Evolutionary conservation across 1,140 invertebrate species (phyloP), one percentile per base, ranked within the genome.

Genomic region (Physella acuta): DNA sequence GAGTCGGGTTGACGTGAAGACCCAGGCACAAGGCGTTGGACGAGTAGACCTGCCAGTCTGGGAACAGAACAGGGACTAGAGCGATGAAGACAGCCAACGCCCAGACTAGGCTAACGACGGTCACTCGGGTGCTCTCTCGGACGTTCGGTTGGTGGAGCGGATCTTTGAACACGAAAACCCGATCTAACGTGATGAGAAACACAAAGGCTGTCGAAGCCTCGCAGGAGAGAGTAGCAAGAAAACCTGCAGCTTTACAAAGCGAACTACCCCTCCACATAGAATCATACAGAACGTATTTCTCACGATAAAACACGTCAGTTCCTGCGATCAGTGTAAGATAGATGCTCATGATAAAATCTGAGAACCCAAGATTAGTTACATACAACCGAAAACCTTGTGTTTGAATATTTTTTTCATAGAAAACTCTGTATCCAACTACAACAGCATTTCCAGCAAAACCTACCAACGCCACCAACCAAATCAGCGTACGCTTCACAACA

Each of bases 281-380:
- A 16, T 76, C 78, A 63, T 77, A 66, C 65, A 68, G 73, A 24
- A 77, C 65, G 66, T 82, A 83, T 30, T 51, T 51, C 4, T 76
- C 79, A 34, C 76, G 66, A 31, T 69, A 73, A 3, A 49, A 26
- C 8, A 24, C 39, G 55, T 73, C 71, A 14, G 65, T 60, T 31
- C 70, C 59, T 5, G 75, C 81, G 37, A 83, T 81, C 17, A 80
- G 75, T 14, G 78, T 26, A 39, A 83, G 39, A 58, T 82, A 83
- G 0, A 82, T 44, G 3, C 81, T 80, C 81, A 83, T 83, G 1
- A 81, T 62, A 37, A 82, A 73, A 51, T 83, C 81, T 14, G 80
- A 74, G 1, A 77, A 16, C 16, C 71, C 73, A 16, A 83, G 63
- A 71, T 79, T 82, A 20, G 71, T 69, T 16, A 81, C 73, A 62